A percentile compares a stretch with the other conserved stretches of the same genome.
phyloP scores from a whole-genome alignment of 2,113 vertebrate species.

The Enhydra lutris region DNA sequence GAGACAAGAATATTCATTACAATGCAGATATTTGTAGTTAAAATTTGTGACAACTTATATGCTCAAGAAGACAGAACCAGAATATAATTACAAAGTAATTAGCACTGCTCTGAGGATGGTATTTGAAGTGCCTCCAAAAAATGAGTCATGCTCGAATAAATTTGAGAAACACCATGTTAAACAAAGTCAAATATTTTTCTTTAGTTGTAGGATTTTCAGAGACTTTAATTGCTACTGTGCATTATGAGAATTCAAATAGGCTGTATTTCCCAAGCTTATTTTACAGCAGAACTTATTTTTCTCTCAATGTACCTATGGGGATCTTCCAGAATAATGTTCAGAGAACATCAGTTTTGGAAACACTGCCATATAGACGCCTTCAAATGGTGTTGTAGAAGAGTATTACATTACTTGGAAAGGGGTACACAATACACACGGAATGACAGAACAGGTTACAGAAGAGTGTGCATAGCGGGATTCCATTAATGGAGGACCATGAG shows the following conservation, averaged over 20 bases:
- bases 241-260: background rate
- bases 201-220: background rate
- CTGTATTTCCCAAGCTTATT: conserved; percentile 21
- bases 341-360: conserved; percentile 21
- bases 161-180: conserved; percentile 13
- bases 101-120: background rate
- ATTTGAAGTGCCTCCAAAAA: background rate
- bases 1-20: background rate
- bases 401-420: background rate
- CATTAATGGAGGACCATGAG: background rate
- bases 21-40: background rate
- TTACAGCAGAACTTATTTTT: conserved; percentile 7
- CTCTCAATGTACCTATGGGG: background rate
- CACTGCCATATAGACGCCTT: background rate
- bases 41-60: background rate
- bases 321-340: background rate
- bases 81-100: background rate
- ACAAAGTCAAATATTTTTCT: background rate
- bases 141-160: background rate
- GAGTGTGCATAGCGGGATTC: background rate
- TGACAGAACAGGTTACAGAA: background rate
- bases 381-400: background rate
- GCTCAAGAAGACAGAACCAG: background rate
- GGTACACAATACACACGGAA: background rate
- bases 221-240: background rate